phyloP scores from a whole-genome alignment of 2,888 invertebrate species.

The Athalia circularis region DNA sequence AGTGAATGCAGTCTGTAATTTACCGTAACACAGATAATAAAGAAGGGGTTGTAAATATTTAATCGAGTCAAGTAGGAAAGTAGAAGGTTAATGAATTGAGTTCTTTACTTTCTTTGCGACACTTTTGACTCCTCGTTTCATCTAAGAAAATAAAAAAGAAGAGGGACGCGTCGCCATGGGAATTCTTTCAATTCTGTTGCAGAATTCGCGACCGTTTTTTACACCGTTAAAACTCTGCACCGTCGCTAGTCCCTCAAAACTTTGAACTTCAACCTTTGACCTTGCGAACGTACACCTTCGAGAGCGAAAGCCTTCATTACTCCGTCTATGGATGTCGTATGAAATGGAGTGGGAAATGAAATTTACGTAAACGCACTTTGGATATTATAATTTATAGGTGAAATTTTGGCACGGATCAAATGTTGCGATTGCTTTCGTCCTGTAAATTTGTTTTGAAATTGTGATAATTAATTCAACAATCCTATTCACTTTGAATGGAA shows the following conservation, averaged over 20 bases:
- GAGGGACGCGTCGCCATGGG: constrained; percentile 13
- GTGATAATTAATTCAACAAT: background rate
- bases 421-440: constrained; percentile 1
- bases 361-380: constrained; percentile 3
- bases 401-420: background rate
- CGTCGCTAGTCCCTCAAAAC: background rate
- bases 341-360: background rate
- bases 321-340: no score
- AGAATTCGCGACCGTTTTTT: constrained; percentile 1
- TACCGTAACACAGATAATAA: constrained; percentile 9
- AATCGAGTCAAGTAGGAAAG: constrained; percentile 24
- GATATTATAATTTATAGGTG: background rate
- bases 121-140: constrained; percentile 23
- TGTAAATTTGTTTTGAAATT: background rate
- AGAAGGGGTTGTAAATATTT: constrained; percentile 19
- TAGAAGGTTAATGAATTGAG: constrained; percentile 32
- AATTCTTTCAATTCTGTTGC: background rate
- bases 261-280: constrained; percentile 28
- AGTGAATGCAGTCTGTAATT: constrained; percentile 22
- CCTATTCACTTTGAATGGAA: background rate
- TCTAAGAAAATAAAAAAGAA: background rate
- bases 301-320: constrained; percentile 1
- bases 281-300: background rate
- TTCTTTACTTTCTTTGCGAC: constrained; percentile 29
- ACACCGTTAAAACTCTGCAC: constrained; percentile 14